Evolutionary conservation across 2,888 invertebrate species (phyloP), one percentile per base, ranked within the genome.

Genomic region (Habroteleia sp.): DNA sequence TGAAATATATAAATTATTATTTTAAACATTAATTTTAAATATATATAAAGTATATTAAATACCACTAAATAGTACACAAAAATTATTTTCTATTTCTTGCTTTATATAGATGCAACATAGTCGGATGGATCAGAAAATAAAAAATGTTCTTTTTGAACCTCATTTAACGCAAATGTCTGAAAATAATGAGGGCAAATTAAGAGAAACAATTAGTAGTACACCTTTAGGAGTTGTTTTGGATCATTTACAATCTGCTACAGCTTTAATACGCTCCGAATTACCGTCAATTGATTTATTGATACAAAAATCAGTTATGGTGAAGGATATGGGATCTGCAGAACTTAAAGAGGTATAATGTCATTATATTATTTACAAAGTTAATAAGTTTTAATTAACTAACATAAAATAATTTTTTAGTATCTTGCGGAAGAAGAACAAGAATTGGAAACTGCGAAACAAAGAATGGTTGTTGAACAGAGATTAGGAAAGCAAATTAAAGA

Each of bases 291-390:
- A 86, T 31, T 78, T 80, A 6, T 62, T 87, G 0, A 81, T 85
- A 6, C 86, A 84, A 33, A 84, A 82, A 44, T 72, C 80, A 1
- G 76, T 73, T 0, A 80, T 84, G 69, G 79, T 85, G 0, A 79
- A 80, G 11, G 87, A 91, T 80, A 89, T 91, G 89, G 91, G 89
- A 72, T 89, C 90, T 2, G 85, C 90, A 83, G 92, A 93, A 77
- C 89, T 93, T 83, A 88, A 86, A 56, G 85, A 87, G 60, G 84
- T 84, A n/a, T n/a, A n/a, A n/a, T n/a, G n/a, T n/a, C n/a, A n/a
- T n/a, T n/a, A n/a, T n/a, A n/a, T n/a, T n/a, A n/a, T n/a, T n/a
- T n/a, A n/a, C n/a, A n/a, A n/a, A n/a, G n/a, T n/a, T n/a, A n/a
- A n/a, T n/a, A n/a, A n/a, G n/a, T n/a, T n/a, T n/a, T n/a, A n/a